Base-by-base conservation (phyloP, 2,888 invertebrate genomes). In the Trichopria drosophilae region DNA sequence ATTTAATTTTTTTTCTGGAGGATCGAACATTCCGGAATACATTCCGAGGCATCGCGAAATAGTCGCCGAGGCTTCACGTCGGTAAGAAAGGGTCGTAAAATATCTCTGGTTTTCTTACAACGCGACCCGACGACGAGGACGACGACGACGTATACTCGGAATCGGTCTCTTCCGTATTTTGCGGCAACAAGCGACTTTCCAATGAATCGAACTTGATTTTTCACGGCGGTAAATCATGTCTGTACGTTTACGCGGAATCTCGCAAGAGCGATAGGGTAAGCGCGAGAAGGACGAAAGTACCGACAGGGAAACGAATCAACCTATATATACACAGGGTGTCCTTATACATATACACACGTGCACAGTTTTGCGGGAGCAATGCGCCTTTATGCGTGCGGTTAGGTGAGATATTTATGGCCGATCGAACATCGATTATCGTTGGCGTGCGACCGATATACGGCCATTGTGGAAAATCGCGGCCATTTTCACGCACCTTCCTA, bases 171-270 rank as follows among this genome's bases (percentile, higher is more conserved):
- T 34, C 6, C 53, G 23, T 10, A 32, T 32, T 10, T 13, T 32
- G 15, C 34, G 2, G 34, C 15, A 9, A 32, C 13, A 13, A 9
- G 15, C 2, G 15, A 10, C 34, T 10, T 64, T 62, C 58, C 58
- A 66, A 64, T 55, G 63, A 61, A 57, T 41, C 57, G 40, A 42
- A 53, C 36, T 56, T 52, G 64, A 65, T 66, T 71, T 65, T 62
- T 64, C 61, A 62, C 62, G 61, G 57, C 63, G 59, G 71, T 74
- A 74, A 72, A 74, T 74, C 74, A 73, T 63, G 48, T 46, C n/a
- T 20, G 22, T 24, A 24, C 37, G 29, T 41, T 9, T 15, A 12
- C 16, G 6, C 12, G 9, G n/a, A n/a, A n/a, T n/a, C n/a, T n/a
- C n/a, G n/a, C n/a, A n/a, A n/a, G n/a, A n/a, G n/a, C n/a, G n/a